Evolutionary conservation across 2,888 invertebrate genomes (phyloP).

Genomic region (Byasa hedistus): DNA sequence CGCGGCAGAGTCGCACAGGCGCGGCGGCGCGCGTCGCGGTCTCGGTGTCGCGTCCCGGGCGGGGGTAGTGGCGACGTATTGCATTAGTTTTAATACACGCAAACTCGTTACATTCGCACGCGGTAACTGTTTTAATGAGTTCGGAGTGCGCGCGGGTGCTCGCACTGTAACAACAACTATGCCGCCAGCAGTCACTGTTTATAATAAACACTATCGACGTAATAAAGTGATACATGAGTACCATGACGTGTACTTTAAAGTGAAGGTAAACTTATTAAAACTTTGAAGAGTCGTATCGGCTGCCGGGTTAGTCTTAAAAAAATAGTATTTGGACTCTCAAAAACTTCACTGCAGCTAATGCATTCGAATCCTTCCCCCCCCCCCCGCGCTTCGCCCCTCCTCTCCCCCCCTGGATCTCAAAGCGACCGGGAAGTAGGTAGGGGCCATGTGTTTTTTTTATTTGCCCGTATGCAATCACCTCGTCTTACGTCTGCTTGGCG

Average conservation of each 20-base stretch:
- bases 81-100: background rate
- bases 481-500: constrained; percentile 74
- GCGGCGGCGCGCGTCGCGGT: background rate
- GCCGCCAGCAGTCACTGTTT: too few relatives aligned
- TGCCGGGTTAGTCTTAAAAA: constrained; percentile 18
- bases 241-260: too few relatives aligned
- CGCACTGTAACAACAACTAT: too few relatives aligned
- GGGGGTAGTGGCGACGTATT: background rate
- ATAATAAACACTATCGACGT: too few relatives aligned
- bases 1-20: background rate
- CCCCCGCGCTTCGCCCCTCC: too few relatives aligned
- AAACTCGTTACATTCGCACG: background rate
- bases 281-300: background rate
- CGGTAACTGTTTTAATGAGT: too few relatives aligned
- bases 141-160: too few relatives aligned
- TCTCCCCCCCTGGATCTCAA: constrained; percentile 14
- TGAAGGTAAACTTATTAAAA: too few relatives aligned
- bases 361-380: constrained; percentile 21
- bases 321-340: constrained; percentile 18
- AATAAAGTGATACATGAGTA: too few relatives aligned
- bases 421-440: constrained; percentile 24
- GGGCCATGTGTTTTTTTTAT: constrained; percentile 49
- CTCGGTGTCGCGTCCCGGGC: background rate
- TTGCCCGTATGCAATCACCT: constrained; percentile 72
- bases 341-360: constrained; percentile 26